phyloP scores from a whole-genome alignment of 1,140 invertebrate genomes.

The Euwallacea fornicatus region DNA sequence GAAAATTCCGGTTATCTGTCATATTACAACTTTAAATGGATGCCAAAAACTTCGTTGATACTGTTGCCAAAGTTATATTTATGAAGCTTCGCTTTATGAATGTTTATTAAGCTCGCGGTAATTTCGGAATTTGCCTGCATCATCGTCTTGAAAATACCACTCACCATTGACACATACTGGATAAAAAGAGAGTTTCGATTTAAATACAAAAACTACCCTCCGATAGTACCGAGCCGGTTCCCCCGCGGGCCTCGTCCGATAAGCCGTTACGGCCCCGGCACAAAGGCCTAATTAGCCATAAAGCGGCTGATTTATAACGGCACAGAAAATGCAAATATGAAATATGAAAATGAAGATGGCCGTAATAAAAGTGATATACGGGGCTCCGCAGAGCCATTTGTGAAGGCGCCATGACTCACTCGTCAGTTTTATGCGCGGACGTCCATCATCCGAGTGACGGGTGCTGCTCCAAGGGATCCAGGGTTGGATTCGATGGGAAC shows the following conservation, averaged over 20 bases:
- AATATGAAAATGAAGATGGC: slow-evolving; percentile 80
- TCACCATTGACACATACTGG: too few species aligned
- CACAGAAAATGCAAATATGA: slow-evolving; percentile 72
- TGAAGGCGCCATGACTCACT: slow-evolving; percentile 65
- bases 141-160: too few species aligned
- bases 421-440: slow-evolving; percentile 64
- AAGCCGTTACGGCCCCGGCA: slow-evolving; percentile 54
- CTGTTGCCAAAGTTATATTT: slow-evolving; percentile 16
- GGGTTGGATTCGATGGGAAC: slow-evolving; percentile 17
- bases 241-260: slow-evolving; percentile 49
- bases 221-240: not conserved
- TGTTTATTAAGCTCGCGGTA: slow-evolving; percentile 7
- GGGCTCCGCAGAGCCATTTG: slow-evolving; percentile 73
- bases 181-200: not conserved
- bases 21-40: slow-evolving; percentile 21
- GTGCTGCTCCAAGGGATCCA: slow-evolving; percentile 42
- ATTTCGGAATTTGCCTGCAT: too few species aligned
- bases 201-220: slow-evolving; percentile 22
- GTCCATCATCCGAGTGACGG: slow-evolving; percentile 70
- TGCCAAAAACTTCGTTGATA: slow-evolving; percentile 14
- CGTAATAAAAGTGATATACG: slow-evolving; percentile 79
- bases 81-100: slow-evolving; percentile 7
- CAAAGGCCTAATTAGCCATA: slow-evolving; percentile 71
- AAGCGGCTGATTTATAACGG: slow-evolving; percentile 68
- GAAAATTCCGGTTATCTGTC: slow-evolving; percentile 21